Evolutionary conservation across 2,888 invertebrate species (phyloP), one percentile per base, ranked within the genome.

Genomic region (Pteria penguin): DNA sequence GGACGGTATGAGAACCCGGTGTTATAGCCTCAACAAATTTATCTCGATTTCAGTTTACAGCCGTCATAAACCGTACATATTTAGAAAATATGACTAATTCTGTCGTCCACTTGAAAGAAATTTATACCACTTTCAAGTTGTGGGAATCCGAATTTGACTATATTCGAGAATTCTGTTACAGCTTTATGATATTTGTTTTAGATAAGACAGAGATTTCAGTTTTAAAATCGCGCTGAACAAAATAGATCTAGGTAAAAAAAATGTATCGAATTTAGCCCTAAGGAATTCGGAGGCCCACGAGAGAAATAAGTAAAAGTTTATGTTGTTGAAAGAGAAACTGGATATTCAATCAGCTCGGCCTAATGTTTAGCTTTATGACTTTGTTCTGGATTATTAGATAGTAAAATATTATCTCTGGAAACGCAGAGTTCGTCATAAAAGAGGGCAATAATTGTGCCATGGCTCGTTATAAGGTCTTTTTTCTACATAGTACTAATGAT

Each of bases 381-480:
- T 45, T 45, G 45, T 18, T 45, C 45, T 45, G 18, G 18, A 45
- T 45, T 8, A 45, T 14, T 8, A 18, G 45, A 45, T 45, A 45
- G 18, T 45, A 45, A 45, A 45, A 26, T 18, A 27, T 27, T 60
- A 60, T 60, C 60, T 60, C 18, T 22, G 14, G 11, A 60, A 26
- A 26, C 24, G 14, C 24, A 60, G 27, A 14, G 27, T 14, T 26
- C 14, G 60, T 60, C 24, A 60, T 60, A 60, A 60, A 60, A 26
- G 18, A 26, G 60, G 27, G 60, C 60, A 60, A 60, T 60, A 60
- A 60, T 60, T 26, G 27, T 60, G 60, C 27, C 60, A 60, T 18
- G 27, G 18, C 45, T n/a, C n/a, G n/a, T n/a, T n/a, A n/a, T n/a
- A n/a, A n/a, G n/a, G n/a, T n/a, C n/a, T n/a, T n/a, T n/a, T n/a